Conservation (phyloP, 2,797 vertebrate genomes). For the Pseudochaenichthys georgianus region DNA sequence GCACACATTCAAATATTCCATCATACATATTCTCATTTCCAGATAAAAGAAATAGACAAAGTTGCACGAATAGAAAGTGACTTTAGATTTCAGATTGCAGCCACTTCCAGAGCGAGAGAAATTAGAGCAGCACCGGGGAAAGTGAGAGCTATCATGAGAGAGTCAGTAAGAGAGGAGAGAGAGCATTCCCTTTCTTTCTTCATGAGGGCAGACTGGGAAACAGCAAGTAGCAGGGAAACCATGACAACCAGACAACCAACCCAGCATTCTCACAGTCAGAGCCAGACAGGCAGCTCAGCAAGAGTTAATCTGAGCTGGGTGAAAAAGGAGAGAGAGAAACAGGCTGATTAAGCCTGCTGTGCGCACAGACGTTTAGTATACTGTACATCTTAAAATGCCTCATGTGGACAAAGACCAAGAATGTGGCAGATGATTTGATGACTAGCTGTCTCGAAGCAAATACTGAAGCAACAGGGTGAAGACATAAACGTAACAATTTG, state of each 20-base stretch:
- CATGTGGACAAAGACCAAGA: conserved; percentile 36
- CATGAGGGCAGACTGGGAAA: conserved; percentile 78
- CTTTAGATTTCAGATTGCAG: conserved; percentile 50
- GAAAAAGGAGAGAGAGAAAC: conserved; percentile 47
- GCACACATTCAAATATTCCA: conserved; percentile 39
- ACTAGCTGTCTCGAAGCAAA: conserved; percentile 24
- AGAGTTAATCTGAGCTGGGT: conserved; percentile 76
- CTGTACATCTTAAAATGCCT: conserved; percentile 45
- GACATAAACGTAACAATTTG: conserved; percentile 59
- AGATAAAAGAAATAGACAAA: conserved; percentile 24
- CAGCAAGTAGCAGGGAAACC: conserved; percentile 80
- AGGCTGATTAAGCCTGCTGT: conserved; percentile 56
- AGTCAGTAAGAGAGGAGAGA: conserved; percentile 10
- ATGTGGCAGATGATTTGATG: conserved; percentile 25
- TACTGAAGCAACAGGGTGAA: conserved; percentile 41
- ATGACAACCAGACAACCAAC: conserved; percentile 84
- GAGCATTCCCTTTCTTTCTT: conserved; percentile 56
- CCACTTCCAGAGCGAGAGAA: conserved; percentile 43
- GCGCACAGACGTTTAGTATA: conserved; percentile 51
- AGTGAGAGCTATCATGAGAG: conserved; percentile 1
- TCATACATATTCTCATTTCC: conserved; percentile 8
- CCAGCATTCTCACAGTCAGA: conserved; percentile 72
- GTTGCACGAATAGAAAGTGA: not conserved
- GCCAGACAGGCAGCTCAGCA: conserved; percentile 71
- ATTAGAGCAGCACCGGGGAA: conserved; percentile 31